Evolutionary conservation across 2,888 invertebrate species (phyloP), one percentile per base, ranked within the genome.

Genomic region (Callinectes sapidus): DNA sequence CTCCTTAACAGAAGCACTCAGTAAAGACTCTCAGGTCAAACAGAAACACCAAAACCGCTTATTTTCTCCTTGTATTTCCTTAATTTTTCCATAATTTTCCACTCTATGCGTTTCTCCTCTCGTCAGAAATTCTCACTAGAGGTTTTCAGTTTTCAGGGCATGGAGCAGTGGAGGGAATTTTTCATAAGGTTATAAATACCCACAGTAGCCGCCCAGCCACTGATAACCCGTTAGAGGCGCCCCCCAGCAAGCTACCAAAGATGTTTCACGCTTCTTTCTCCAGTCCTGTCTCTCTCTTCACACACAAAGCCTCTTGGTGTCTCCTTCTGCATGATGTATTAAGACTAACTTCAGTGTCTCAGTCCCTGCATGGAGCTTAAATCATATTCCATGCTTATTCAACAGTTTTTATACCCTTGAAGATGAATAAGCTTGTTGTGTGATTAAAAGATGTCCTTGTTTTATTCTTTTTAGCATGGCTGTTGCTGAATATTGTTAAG

Each of bases 131-230:
- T 2, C 71, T 28, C 28, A 28, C 10, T 61, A 71, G n/a, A 28
- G n/a, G 71, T 48, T 48, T 10, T 48, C 48, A 10, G 8, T 81
- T 81, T 35, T 81, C 14, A 81, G 35, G 81, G 81, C 35, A 32
- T 28, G 81, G 18, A 32, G 35, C 81, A 35, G 16, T 35, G 3
- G 35, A 81, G 35, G 81, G 35, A 35, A 28, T 10, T 32, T 32
- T 10, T 81, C 35, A 28, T 16, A 28, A 81, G 81, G 81, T 10
- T 81, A 81, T 81, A 81, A 81, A 81, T 81, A 81, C 81, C 35
- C 81, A 35, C 81, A 35, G 32, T 18, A 35, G 18, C 32, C 81
- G 81, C 81, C 81, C 81, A 18, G 35, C 81, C 81, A 14, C 81
- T 81, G 81, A 81, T 81, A 81, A 81, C 16, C 81, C 81, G 3